Percentiles rank a stretch among this genome's conserved stretches.
These are phyloP conservation scores for Tachina lurida DNA, from an alignment of 2,888 invertebrate species.

Conservation along the genomic window DNA sequence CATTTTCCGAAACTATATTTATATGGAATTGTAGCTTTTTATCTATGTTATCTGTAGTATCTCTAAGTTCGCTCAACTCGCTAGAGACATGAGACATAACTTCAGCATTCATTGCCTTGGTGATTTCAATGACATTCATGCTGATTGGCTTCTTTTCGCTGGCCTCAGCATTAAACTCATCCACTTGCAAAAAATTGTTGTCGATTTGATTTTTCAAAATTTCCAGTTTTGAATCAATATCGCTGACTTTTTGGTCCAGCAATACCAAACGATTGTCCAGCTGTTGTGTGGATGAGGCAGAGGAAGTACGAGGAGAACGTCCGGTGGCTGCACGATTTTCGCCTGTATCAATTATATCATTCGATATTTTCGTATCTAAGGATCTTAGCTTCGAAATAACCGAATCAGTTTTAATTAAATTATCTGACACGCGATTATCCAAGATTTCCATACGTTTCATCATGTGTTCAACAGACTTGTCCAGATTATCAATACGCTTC, in stretches of 20 bases:
- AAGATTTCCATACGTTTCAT: slow-evolving; percentile 93
- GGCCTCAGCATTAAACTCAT: slow-evolving; percentile 93
- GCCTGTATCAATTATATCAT: slow-evolving; percentile 83
- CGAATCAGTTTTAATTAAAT: slow-evolving; percentile 92
- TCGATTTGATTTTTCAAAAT: slow-evolving; percentile 92
- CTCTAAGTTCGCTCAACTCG: slow-evolving; percentile 90
- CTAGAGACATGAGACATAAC: slow-evolving; percentile 91
- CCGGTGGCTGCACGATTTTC: slow-evolving; percentile 55
- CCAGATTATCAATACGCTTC: slow-evolving; percentile 93
- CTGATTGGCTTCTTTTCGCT: slow-evolving; percentile 94
- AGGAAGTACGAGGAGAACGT: slow-evolving; percentile 74
- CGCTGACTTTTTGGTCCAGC: slow-evolving; percentile 91
- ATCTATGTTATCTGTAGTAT: slow-evolving; percentile 90
- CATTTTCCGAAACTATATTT: slow-evolving; percentile 91
- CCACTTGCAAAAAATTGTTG: slow-evolving; percentile 90
- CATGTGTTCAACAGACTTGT: slow-evolving; percentile 93
- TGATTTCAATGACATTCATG: slow-evolving; percentile 91
- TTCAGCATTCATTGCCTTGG: slow-evolving; percentile 92
- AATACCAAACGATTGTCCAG: slow-evolving; percentile 88
- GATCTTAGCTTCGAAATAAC: slow-evolving; percentile 90
- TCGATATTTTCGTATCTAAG: slow-evolving; percentile 90
- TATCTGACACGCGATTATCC: slow-evolving; percentile 91
- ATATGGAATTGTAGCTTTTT: slow-evolving; percentile 93
- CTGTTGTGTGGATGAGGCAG: slow-evolving; percentile 79
- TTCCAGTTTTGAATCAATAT: slow-evolving; percentile 91